A percentile compares a stretch with the other conserved stretches of the same genome.
Conservation (phyloP, 2,888 invertebrate genomes). For the Lasioglossum morio region DNA sequence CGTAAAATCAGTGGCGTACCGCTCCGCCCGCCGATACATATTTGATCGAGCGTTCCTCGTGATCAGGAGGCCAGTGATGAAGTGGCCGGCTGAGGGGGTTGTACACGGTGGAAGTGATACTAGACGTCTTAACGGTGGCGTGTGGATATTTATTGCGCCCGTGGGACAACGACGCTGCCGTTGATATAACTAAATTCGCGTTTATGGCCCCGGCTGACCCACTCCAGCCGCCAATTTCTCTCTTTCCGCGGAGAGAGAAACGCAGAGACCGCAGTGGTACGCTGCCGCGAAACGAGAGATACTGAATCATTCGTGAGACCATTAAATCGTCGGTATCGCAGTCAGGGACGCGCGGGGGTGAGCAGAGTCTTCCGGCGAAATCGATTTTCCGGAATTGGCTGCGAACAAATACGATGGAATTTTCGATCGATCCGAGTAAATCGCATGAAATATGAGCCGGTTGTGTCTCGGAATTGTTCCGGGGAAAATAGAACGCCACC, state of each 20-base stretch:
- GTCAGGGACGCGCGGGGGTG: not conserved
- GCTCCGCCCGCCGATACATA: conserved; percentile 69
- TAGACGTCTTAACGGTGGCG: conserved; percentile 73
- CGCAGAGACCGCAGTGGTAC: conserved; percentile 10
- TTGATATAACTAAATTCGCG: conserved; percentile 81
- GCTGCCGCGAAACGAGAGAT: conserved; percentile 29
- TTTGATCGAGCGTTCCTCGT: conserved; percentile 71
- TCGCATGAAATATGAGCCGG: not conserved
- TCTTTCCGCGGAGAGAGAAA: conserved; percentile 46
- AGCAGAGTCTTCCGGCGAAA: conserved; percentile 8
- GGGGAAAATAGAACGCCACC: not conserved
- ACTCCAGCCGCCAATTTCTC: conserved; percentile 44
- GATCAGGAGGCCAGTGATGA: conserved; percentile 60
- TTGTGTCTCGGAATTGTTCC: not conserved
- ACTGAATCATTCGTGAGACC: conserved; percentile 61
- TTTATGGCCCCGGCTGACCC: conserved; percentile 64
- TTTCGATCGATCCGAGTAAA: not conserved
- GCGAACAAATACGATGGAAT: conserved; percentile 18
- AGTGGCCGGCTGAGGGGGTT: conserved; percentile 59
- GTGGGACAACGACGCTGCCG: conserved; percentile 72
- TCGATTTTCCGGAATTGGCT: conserved; percentile 35
- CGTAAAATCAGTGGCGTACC: conserved; percentile 55
- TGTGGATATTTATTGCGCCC: conserved; percentile 79
- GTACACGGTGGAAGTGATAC: conserved; percentile 65
- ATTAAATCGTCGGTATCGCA: conserved; percentile 64